These are phyloP conservation scores for Blastobasis adustella DNA, from an alignment of 2,888 invertebrate genomes.

Conservation along the genomic window DNA sequence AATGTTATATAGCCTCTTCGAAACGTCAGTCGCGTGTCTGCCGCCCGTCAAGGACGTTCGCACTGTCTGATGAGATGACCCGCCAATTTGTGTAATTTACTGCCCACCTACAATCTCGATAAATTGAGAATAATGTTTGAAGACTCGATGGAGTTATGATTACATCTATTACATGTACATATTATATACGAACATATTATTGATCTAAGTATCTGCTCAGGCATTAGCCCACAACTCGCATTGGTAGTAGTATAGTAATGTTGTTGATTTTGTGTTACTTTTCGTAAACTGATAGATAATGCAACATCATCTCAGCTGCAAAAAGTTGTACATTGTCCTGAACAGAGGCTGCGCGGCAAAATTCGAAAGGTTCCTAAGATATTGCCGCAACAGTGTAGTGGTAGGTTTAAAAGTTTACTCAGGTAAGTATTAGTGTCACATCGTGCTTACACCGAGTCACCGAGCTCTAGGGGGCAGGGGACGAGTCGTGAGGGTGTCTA, in stretches of 20 bases:
- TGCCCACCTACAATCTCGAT: slow-evolving; percentile 27
- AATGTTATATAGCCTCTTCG: not conserved
- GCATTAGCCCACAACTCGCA: too few species aligned
- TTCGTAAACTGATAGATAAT: too few species aligned
- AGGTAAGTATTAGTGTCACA: slow-evolving; percentile 63
- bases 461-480: slow-evolving; percentile 46
- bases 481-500: slow-evolving; percentile 45
- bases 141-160: too few species aligned
- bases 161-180: too few species aligned
- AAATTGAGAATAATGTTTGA: slow-evolving; percentile 18
- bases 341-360: slow-evolving; percentile 19
- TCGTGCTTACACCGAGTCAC: slow-evolving; percentile 54
- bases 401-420: slow-evolving; percentile 52
- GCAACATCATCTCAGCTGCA: too few species aligned
- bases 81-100: slow-evolving; percentile 34
- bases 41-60: slow-evolving; percentile 23
- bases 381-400: slow-evolving; percentile 47
- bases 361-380: slow-evolving; percentile 23
- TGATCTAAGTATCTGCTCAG: too few species aligned
- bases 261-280: too few species aligned
- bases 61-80: slow-evolving; percentile 18
- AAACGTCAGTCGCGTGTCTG: slow-evolving; percentile 5
- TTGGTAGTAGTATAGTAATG: too few species aligned
- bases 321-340: too few species aligned
- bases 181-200: too few species aligned